Percentiles rank a stretch among this genome's conserved stretches.
Evolutionary conservation across 2,113 vertebrate species (phyloP).

Genomic region (Perognathus longimembris): DNA sequence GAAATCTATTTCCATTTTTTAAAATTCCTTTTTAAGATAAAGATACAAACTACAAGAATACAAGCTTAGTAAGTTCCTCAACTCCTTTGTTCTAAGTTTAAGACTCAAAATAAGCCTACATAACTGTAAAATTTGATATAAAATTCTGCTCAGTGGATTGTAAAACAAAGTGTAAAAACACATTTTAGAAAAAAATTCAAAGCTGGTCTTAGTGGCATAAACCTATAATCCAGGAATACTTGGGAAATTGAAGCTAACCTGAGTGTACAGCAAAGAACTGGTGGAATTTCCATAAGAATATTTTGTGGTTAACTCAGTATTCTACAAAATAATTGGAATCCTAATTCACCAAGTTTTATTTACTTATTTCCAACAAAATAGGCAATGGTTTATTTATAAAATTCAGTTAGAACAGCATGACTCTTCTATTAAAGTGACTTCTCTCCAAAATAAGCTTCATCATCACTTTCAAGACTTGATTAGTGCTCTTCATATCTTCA

Average conservation of each 20-base stretch:
- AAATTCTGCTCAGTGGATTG: neutral
- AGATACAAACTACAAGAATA: slow-evolving; percentile 8
- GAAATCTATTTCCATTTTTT: slow-evolving; percentile 23
- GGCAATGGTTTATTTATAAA: neutral
- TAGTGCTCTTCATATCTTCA: slow-evolving; percentile 4
- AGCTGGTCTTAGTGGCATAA: neutral
- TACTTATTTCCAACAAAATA: slow-evolving; percentile 21
- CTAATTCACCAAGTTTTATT: slow-evolving; percentile 32
- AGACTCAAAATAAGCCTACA: slow-evolving; percentile 27
- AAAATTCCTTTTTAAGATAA: too few species aligned
- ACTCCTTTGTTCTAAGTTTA: slow-evolving; percentile 28
- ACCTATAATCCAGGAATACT: neutral
- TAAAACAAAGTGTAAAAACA: neutral
- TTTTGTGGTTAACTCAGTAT: neutral
- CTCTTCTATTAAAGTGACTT: neutral
- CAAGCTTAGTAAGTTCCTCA: slow-evolving; percentile 44
- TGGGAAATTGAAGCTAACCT: neutral
- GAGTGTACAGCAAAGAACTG: neutral
- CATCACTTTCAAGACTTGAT: slow-evolving; percentile 21
- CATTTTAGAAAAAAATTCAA: slow-evolving; percentile 14
- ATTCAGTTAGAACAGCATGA: neutral
- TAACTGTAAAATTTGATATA: slow-evolving; percentile 19
- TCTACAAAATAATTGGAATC: too few species aligned
- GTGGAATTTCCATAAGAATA: neutral
- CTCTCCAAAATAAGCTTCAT: slow-evolving; percentile 1